phyloP scores from a whole-genome alignment of 2,797 vertebrate species.

The Psittacula echo region DNA sequence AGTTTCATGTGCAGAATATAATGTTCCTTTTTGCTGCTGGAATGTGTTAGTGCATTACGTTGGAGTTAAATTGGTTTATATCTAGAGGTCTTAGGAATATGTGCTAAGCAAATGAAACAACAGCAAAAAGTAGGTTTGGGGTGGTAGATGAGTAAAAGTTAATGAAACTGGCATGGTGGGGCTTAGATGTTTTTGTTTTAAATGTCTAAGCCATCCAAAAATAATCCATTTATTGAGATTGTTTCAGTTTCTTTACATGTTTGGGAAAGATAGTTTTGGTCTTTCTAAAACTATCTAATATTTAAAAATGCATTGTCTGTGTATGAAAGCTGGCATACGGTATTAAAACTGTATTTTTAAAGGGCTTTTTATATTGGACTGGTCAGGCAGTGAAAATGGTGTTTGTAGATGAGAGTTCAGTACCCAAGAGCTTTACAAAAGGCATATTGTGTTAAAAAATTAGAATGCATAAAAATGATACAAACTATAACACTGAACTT shows the following conservation, averaged over 20 bases:
- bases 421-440: not conserved
- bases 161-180: not conserved
- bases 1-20: not conserved
- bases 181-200: not conserved
- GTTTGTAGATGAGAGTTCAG: not conserved
- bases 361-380: not conserved
- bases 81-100: not conserved
- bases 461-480: not conserved
- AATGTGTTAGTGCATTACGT: not conserved
- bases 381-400: not conserved
- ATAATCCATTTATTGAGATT: not conserved
- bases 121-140: not conserved
- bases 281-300: not conserved
- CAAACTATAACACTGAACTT: not conserved
- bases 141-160: not conserved
- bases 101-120: not conserved
- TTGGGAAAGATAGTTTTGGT: not conserved
- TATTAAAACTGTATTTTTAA: not conserved
- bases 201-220: not conserved
- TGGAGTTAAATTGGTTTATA: not conserved
- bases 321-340: not conserved
- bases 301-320: not conserved
- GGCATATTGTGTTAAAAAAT: not conserved
- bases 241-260: not conserved
- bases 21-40: not conserved